Evolutionary conservation across 2,113 vertebrate species (phyloP), one percentile per base, ranked within the genome.

Genomic region (Platysteira castanea): DNA sequence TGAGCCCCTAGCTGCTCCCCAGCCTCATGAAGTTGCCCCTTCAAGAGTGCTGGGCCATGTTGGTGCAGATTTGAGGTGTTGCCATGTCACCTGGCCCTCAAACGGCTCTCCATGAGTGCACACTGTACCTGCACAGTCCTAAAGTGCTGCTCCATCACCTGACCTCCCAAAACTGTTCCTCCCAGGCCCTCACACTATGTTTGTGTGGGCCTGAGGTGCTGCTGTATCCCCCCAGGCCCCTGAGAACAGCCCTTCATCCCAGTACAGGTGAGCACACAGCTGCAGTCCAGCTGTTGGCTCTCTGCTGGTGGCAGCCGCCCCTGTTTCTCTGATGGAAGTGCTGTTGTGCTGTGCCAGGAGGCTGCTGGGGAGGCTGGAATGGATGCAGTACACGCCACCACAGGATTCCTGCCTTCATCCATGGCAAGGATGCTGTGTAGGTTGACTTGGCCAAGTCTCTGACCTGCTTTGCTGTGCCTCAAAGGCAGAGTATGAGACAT

Each of bases 51-150:
- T 12, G 4, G 16, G 30, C 19, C 1, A 0, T 9, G 30, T 8
- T 35, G 1, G 7, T 61, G 44, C 21, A 8, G 53, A 19, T 30
- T 12, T 41, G 64, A 81, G 42, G 41, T 22, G 26, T 24, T 57
- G 63, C 37, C 0, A 0, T 15, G 19, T 30, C 14, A 5, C 31
- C 5, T 15, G 6, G 11, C n/a, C 2, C 2, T 0, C 19, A 2
- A 7, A 27, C 15, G 10, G 27, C 50, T 52, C 50, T 52, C 27
- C 50, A 11, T 4, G 27, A 52, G 50, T 30, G 27, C 50, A 10
- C 50, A 11, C 50, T 52, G 1, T 21, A 7, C 30, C 60, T 35
- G n/a, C n/a, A 2, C 16, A 6, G 41, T 10, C 19, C 30, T 20
- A 16, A 44, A 50, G 37, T 0, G 10, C 33, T 52, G 63, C 22